Conservation (phyloP, 1,140 invertebrate genomes). For the Epicauta chinensis region DNA sequence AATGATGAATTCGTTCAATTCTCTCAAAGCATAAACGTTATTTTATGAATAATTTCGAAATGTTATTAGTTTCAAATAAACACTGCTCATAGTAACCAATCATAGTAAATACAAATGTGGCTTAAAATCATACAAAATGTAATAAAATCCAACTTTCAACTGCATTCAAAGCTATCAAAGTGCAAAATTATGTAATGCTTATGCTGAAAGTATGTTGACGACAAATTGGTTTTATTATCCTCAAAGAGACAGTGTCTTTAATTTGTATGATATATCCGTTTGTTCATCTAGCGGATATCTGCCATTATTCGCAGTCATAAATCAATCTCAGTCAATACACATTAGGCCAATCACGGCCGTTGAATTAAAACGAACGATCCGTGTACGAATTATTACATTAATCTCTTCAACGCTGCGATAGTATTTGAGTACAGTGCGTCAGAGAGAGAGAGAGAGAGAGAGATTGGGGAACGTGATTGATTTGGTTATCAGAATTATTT, state of each 20-base stretch:
- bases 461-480: constrained; percentile 7
- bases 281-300: constrained; percentile 5
- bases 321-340: constrained; percentile 25
- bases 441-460: neutral
- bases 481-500: constrained; percentile 8
- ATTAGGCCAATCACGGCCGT: constrained; percentile 23
- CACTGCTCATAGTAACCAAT: no score
- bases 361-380: constrained; percentile 19
- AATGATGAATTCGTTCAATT: no score
- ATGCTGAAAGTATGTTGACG: no score
- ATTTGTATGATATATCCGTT: constrained; percentile 20
- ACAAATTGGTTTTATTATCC: no score
- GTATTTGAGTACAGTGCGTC: neutral
- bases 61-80: no score
- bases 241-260: neutral
- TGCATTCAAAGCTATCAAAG: no score
- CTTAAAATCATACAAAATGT: no score
- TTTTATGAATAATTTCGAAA: no score
- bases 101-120: no score
- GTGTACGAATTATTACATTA: constrained; percentile 23
- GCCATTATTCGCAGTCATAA: constrained; percentile 21
- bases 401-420: constrained; percentile 11
- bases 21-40: no score
- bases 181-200: no score
- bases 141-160: no score